Conservation (phyloP, 2,797 vertebrate species). For the Lophius americanus region DNA sequence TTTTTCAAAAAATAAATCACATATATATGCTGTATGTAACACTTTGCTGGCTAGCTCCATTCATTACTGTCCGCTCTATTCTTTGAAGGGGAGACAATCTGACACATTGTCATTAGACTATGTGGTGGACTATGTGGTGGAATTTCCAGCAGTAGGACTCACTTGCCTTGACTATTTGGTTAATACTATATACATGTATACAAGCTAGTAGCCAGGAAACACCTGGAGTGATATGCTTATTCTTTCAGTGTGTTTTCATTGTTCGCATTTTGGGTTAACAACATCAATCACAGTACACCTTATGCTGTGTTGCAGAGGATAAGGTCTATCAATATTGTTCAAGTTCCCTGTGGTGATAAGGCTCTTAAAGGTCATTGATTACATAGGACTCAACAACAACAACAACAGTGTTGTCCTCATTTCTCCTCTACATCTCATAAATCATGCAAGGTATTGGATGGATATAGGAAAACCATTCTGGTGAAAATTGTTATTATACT, state of each 20-base stretch:
- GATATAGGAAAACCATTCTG: not conserved
- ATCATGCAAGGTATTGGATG: not conserved
- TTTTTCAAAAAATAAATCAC: slow-evolving; percentile 6
- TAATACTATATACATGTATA: not conserved
- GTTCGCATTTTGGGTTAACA: slow-evolving; percentile 7
- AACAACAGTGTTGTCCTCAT: not conserved
- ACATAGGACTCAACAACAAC: slow-evolving; percentile 2
- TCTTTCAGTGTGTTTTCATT: too few relatives aligned
- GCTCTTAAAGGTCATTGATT: slow-evolving; percentile 24
- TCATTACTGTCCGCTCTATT: slow-evolving; percentile 44
- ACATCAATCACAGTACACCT: slow-evolving; percentile 19
- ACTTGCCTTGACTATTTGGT: not conserved
- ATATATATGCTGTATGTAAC: not conserved
- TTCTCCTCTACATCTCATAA: slow-evolving; percentile 1
- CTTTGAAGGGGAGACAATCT: slow-evolving; percentile 36
- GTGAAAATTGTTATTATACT: not conserved
- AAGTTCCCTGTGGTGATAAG: slow-evolving; percentile 20
- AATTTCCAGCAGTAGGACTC: slow-evolving; percentile 46
- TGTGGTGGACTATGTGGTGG: slow-evolving; percentile 42
- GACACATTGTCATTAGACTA: slow-evolving; percentile 55
- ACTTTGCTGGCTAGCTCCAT: slow-evolving; percentile 34
- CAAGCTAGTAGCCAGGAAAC: not conserved
- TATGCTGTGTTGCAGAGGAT: slow-evolving; percentile 28
- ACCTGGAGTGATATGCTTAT: too few relatives aligned
- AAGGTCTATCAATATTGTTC: slow-evolving; percentile 19